Evolutionary conservation across 1,140 invertebrate genomes (phyloP).

Genomic region (Apis laboriosa): DNA sequence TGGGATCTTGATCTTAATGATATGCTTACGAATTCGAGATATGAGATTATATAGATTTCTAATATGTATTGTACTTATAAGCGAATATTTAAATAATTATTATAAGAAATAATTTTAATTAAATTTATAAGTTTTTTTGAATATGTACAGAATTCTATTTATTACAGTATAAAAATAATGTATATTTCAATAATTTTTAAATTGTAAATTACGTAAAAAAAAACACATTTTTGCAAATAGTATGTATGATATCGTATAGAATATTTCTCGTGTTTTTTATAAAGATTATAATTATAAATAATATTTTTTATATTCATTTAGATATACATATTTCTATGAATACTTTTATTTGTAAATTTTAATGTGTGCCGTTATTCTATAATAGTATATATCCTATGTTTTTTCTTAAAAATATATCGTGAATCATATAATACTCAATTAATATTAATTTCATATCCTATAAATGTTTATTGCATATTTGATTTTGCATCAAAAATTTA

Average conservation of each 20-base stretch:
- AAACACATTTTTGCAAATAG: constrained; percentile 22
- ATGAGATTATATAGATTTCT: neutral
- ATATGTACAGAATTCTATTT: constrained; percentile 62
- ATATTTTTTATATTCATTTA: constrained; percentile 65
- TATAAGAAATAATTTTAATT: constrained; percentile 11
- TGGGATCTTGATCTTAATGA: neutral
- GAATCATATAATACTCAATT: neutral
- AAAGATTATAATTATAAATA: constrained; percentile 47
- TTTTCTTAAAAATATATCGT: constrained; percentile 35
- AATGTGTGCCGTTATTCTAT: constrained; percentile 49
- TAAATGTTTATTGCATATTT: neutral
- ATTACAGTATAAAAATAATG: constrained; percentile 43
- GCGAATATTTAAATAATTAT: constrained; percentile 38
- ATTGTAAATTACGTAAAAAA: constrained; percentile 47
- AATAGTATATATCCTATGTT: constrained; percentile 30
- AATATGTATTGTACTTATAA: constrained; percentile 35
- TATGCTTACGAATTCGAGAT: neutral
- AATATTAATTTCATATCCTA: constrained; percentile 1
- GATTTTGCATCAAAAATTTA: neutral
- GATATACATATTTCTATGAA: constrained; percentile 43
- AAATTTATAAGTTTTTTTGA: constrained; percentile 27
- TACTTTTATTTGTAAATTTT: constrained; percentile 62
- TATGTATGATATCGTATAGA: constrained; percentile 55
- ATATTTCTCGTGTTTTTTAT: constrained; percentile 60
- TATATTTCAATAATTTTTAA: constrained; percentile 50